phyloP scores from a whole-genome alignment of 35 echinoderm and acorn worm species.

The Apostichopus japonicus region DNA sequence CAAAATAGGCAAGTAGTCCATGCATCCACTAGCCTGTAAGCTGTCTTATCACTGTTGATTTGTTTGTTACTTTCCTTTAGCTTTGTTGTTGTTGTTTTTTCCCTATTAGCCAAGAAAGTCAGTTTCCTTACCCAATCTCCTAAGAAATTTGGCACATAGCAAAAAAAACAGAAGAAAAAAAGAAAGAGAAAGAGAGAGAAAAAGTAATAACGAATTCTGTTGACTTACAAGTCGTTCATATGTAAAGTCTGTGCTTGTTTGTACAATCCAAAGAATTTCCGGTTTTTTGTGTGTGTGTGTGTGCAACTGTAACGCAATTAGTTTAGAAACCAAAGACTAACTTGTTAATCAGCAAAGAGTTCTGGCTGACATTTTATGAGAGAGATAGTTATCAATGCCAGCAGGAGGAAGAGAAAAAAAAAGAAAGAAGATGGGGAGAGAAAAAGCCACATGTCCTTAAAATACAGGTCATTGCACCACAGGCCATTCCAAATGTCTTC shows the following conservation, averaged over 20 bases:
- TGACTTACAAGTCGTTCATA: not conserved
- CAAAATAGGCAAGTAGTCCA: too few relatives aligned
- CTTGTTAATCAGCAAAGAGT: constrained; percentile 29
- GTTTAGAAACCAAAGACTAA: constrained; percentile 3
- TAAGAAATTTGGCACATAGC: too few relatives aligned
- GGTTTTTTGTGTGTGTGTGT: not conserved
- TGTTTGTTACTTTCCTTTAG: too few relatives aligned
- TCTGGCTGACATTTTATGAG: constrained; percentile 11
- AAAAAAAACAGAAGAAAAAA: too few relatives aligned
- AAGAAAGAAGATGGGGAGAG: not conserved
- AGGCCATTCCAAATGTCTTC: constrained; percentile 49
- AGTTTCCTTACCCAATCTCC: too few relatives aligned
- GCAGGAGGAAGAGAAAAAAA: not conserved
- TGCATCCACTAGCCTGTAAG: too few relatives aligned
- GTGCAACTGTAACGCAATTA: not conserved
- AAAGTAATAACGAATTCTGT: too few relatives aligned
- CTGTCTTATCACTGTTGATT: too few relatives aligned
- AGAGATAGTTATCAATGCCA: not conserved
- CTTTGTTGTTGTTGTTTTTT: too few relatives aligned
- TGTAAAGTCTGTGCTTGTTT: not conserved
- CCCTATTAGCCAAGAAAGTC: too few relatives aligned
- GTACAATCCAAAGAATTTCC: not conserved
- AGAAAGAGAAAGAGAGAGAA: not conserved
- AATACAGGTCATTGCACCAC: constrained; percentile 38
- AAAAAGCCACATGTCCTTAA: not conserved